phyloP scores from a whole-genome alignment of 1,140 invertebrate genomes.

The Drosophila funebris region DNA sequence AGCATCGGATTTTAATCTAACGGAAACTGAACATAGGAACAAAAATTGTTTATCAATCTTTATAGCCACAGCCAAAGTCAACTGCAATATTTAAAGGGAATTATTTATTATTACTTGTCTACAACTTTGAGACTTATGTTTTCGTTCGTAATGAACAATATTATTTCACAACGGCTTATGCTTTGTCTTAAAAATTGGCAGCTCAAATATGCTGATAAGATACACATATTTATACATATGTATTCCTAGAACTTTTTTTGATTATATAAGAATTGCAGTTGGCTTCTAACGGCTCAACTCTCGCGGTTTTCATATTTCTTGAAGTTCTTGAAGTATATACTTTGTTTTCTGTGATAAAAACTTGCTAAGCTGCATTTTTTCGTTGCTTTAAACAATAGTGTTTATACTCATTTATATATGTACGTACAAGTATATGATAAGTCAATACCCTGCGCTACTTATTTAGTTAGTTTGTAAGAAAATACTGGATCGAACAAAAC shows the following conservation, averaged over 20 bases:
- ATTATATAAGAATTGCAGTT: conserved; percentile 23
- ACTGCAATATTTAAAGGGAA: conserved; percentile 18
- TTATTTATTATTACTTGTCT: neutral
- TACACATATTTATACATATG: neutral
- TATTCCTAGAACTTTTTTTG: no score
- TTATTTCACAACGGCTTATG: no score
- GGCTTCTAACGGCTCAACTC: conserved; percentile 4
- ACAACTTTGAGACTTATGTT: neutral
- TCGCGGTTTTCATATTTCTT: conserved; percentile 18
- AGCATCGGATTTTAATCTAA: conserved; percentile 3
- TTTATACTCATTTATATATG: conserved; percentile 35
- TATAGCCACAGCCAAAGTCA: neutral
- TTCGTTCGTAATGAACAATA: neutral
- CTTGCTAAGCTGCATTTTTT: conserved; percentile 64
- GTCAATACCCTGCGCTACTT: conserved; percentile 16
- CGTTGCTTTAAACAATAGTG: conserved; percentile 49
- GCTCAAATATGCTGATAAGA: no score
- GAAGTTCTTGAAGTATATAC: conserved; percentile 54
- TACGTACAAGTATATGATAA: conserved; percentile 30
- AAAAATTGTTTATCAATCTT: neutral
- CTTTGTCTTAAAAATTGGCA: no score
- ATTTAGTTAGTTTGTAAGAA: conserved; percentile 30
- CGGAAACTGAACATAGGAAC: neutral
- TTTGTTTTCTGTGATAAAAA: conserved; percentile 75
- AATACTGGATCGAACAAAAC: conserved; percentile 35